Conservation (phyloP, 2,888 invertebrate species). For the Oligia latruncula region DNA sequence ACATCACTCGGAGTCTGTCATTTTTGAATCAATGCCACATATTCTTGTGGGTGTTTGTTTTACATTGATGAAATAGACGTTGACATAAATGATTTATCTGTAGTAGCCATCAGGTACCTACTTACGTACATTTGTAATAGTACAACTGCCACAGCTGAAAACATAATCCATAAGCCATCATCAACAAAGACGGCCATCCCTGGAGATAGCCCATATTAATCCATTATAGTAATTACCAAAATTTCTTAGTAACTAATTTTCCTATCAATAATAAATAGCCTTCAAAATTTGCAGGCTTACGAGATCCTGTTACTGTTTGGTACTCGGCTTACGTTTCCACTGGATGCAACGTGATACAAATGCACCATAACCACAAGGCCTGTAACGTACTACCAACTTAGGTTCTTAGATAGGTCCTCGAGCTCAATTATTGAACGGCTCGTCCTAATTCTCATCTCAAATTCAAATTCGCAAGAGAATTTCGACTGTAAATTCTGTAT, state of each 20-base stretch:
- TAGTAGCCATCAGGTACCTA: not conserved
- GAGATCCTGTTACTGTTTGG: slow-evolving; percentile 16
- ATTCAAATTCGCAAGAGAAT: slow-evolving; percentile 24
- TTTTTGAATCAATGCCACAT: slow-evolving; percentile 32
- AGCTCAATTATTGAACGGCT: slow-evolving; percentile 2
- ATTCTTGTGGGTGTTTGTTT: slow-evolving; percentile 12
- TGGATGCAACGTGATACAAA: not conserved
- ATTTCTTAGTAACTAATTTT: not conserved
- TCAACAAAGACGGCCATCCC: not conserved
- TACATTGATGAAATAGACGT: not conserved
- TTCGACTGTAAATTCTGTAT: slow-evolving; percentile 9
- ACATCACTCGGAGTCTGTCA: slow-evolving; percentile 15
- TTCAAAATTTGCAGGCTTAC: slow-evolving; percentile 2
- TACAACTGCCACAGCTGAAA: not conserved
- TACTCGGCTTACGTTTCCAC: slow-evolving; percentile 1
- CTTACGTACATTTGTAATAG: not conserved
- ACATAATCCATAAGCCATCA: not conserved
- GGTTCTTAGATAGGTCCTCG: not conserved
- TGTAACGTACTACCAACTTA: not conserved
- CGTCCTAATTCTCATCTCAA: slow-evolving; percentile 16
- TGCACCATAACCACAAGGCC: not conserved
- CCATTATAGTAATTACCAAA: slow-evolving; percentile 9
- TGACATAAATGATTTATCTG: slow-evolving; percentile 2
- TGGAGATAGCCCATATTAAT: not conserved
- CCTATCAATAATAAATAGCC: not conserved